Evolutionary conservation across 2,888 invertebrate species (phyloP).

Genomic region (Bombylius major): DNA sequence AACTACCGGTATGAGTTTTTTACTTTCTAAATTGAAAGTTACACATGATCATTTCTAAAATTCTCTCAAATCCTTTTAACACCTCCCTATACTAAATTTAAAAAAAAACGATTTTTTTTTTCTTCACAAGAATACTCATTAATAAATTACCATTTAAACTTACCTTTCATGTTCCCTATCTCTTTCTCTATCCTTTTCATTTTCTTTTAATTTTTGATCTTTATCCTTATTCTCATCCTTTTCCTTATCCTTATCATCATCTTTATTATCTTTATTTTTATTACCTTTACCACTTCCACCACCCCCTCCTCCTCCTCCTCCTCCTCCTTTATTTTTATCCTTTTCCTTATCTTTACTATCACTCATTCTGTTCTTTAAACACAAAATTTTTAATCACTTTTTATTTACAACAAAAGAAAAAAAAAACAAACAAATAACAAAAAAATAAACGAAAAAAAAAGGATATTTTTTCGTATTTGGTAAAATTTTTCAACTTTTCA

Average conservation of each 20-base stretch:
- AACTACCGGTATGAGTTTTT: too few species aligned
- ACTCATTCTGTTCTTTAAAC: slow-evolving; percentile 1
- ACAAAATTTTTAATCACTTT: not conserved
- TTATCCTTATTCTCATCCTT: not conserved
- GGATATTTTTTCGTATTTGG: too few species aligned
- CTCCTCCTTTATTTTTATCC: not conserved
- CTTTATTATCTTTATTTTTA: not conserved
- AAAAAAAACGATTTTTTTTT: too few species aligned
- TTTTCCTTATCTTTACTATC: slow-evolving; percentile 3
- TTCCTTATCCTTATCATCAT: slow-evolving; percentile 1
- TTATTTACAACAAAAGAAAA: too few species aligned
- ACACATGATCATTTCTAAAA: too few species aligned
- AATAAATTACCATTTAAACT: not conserved
- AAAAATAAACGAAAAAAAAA: too few species aligned
- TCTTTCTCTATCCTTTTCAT: not conserved
- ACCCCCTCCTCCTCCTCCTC: not conserved
- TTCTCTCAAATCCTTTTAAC: too few species aligned
- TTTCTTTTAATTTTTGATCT: not conserved
- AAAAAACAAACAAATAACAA: too few species aligned
- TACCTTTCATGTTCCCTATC: slow-evolving; percentile 4
- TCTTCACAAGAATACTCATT: too few species aligned
- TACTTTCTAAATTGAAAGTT: too few species aligned
- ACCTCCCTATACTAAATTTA: too few species aligned
- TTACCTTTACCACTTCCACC: not conserved
- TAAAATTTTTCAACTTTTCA: too few species aligned